Evolutionary conservation across 2,797 vertebrate genomes (phyloP), one percentile per base, ranked within the genome.

Genomic region (Decapterus maruadsi): DNA sequence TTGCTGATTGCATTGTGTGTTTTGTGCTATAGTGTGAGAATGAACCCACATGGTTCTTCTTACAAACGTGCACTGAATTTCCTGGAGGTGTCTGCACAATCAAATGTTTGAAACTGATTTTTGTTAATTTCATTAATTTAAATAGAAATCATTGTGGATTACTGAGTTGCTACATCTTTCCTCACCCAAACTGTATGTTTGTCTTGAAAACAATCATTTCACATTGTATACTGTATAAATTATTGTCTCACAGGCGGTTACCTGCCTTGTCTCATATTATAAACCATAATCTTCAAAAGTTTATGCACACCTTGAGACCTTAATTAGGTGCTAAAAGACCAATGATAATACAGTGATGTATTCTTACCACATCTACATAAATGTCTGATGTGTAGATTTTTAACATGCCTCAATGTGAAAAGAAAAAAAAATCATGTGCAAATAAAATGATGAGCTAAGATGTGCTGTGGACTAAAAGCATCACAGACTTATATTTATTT

Each of bases 61-160:
- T 20, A 42, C 6, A 20, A 64, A 58, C 2, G 7, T 85, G 42
- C 42, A 68, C 80, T 80, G 29, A 63, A 17, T 22, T 17, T 36
- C 8, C 45, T 57, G n/a, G 50, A 64, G 53, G 9, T 42, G 7
- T 6, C 29, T 63, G 16, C 69, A 72, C 8, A 19, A 8, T 46
- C 50, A 60, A 55, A 0, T 46, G 34, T 16, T 36, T 59, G 11
- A 56, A 56, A n/a, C 26, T 46, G 38, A 0, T 57, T 50, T 53
- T 53, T 4, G 10, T 61, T 69, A 0, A 26, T 1, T 16, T 36
- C 36, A 38, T 48, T n/a, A 51, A 31, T 20, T 68, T 12, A 75
- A 66, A 40, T 8, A 60, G 8, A 45, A 82, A 55, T 54, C 8
- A 22, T n/a, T 42, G 6, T 26, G 34, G 58, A 64, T 8, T 34